Evolutionary conservation across 2,113 vertebrate genomes (phyloP), one percentile per base, ranked within the genome.

Genomic region (Zootoca vivipara): DNA sequence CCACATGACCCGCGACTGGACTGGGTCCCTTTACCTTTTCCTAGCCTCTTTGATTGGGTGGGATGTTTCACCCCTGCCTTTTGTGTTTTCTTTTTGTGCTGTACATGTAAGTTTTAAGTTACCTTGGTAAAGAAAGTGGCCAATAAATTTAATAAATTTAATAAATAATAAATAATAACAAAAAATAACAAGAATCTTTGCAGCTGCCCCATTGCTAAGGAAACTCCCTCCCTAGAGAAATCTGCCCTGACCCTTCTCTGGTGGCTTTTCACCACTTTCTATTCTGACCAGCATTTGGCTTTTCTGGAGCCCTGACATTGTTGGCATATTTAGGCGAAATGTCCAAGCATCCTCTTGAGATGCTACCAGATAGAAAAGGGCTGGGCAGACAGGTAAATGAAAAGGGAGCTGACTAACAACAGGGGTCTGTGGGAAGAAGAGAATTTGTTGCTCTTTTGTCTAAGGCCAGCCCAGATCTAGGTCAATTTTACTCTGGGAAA

Each of bases 401-500:
- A 46, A 78, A 78, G 26, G 10, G 89, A 85, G 65, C 81, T 2
- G 16, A 70, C 12, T 72, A 82, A 73, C 89, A 13, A 62, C 89
- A 58, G 86, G 92, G 78, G 2, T 0, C 65, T 81, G 89, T 85
- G 87, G 89, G 72, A 86, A 83, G 33, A 24, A 82, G 89, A 64
- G 67, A 92, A 69, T 62, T 38, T 92, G 87, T 85, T 83, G 87
- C 78, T 88, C 87, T 83, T 90, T 93, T 38, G 67, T 93, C 90
- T 92, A 90, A 89, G 62, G 72, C 82, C 5, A 83, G 93, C 90
- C 85, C 69, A 5, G 67, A 83, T 69, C 90, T 90, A 78, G 74
- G 89, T 86, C 89, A 93, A 87, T 81, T 93, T 35, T 92, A 80
- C 0, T n/a, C 85, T 81, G 93, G 94, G 93, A 93, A 90, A 93